A percentile compares a stretch with the other conserved stretches of the same genome.
Conservation (phyloP, 37 sponge, comb jelly and placozoan species). For the Haliclona indistincta region DNA sequence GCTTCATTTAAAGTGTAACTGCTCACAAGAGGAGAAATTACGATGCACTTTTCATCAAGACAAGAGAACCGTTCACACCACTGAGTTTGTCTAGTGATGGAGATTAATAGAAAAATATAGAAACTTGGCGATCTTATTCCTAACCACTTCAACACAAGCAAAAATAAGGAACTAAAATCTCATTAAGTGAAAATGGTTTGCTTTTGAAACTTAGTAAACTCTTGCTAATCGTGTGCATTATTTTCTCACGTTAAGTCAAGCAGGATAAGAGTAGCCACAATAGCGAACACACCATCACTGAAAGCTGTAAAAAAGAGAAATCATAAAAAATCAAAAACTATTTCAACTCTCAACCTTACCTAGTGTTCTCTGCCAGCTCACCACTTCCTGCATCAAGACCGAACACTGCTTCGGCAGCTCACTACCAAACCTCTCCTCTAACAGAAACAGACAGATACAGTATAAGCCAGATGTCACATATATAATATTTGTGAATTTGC, state of each 20-base stretch:
- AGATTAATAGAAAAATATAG: background rate
- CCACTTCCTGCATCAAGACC: background rate
- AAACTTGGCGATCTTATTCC: background rate
- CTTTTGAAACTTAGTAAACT: no score
- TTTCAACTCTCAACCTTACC: background rate
- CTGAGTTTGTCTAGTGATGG: background rate
- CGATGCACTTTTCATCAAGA: no score
- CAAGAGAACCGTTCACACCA: no score
- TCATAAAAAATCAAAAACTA: background rate
- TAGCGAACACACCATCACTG: constrained; percentile 80
- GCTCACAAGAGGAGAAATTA: no score
- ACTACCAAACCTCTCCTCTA: no score
- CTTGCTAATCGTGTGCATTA: background rate
- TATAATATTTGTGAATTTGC: no score
- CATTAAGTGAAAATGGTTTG: no score
- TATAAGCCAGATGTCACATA: no score
- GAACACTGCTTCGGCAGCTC: no score
- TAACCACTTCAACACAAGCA: background rate
- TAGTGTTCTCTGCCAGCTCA: background rate
- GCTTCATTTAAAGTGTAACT: no score
- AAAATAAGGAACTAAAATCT: background rate
- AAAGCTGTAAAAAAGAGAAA: constrained; percentile 33
- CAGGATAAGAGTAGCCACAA: constrained; percentile 63
- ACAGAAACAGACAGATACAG: no score
- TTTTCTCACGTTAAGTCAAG: constrained; percentile 66